Base-by-base conservation (phyloP, 2,797 vertebrate genomes). In the Lacerta viridis region DNA sequence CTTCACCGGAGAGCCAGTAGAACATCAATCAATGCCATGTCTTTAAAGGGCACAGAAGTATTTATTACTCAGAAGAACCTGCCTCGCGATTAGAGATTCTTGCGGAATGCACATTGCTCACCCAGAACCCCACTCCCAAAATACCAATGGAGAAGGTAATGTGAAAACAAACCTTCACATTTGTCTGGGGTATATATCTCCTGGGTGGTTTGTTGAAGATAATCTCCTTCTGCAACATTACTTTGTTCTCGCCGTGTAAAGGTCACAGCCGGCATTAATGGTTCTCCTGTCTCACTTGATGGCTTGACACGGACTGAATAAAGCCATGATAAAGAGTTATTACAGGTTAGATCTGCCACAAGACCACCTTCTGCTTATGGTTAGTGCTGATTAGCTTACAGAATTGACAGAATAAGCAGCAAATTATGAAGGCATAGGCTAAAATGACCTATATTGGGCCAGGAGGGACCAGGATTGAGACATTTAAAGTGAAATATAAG, bases 1-100 rank as follows among this genome's bases (percentile, higher is more conserved):
- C 86, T 93, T 92, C 87, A 90, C 87, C 86, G 85, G 85, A 92
- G 79, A 91, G 82, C 41, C 36, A 87, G 85, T 88, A 86, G 89
- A 86, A 72, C 86, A 86, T 92, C 85, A 80, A 66, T 91, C 75
- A 85, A 64, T 90, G 91, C 84, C 93, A 92, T 86, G 39, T 59
- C 39, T 93, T 91, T 86, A 93, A 96, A 95, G 88, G 90, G 89
- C 93, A 93, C 76, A 78, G 29, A 89, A 92, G 75, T 89, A 92
- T 95, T 95, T 80, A 76, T 89, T 93, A 59, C 85, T 77, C 80
- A 2, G 85, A 71, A 74, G 78, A 90, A 86, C 90, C 78, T 89
- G 0, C 87, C 76, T 75, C 1, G 75, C 91, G 36, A 87, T 93
- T 93, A 89, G 59, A 91, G 29, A 55, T 79, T 46, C 77, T 92